These are phyloP conservation scores for Hypanus sabinus DNA, from an alignment of 2,113 vertebrate species.

Conservation along the genomic window DNA sequence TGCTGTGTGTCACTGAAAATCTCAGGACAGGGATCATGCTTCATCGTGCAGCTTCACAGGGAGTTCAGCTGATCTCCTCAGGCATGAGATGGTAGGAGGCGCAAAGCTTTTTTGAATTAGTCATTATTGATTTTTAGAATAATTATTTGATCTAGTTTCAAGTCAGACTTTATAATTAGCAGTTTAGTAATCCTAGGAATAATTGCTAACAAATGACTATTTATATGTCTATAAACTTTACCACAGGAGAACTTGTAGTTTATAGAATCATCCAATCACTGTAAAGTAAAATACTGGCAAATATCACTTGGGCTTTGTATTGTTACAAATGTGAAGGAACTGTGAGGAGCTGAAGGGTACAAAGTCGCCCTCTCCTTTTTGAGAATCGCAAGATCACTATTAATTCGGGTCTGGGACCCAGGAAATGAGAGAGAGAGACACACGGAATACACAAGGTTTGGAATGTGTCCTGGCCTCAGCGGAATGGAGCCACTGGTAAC, in stretches of 20 bases:
- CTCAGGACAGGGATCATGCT: neutral
- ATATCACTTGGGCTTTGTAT: no score
- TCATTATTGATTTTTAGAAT: neutral
- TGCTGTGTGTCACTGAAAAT: neutral
- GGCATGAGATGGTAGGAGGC: neutral
- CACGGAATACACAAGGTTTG: no score
- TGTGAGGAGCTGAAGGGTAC: no score
- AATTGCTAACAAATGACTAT: neutral
- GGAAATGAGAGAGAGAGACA: no score
- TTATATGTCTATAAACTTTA: neutral
- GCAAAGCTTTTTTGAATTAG: neutral
- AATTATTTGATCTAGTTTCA: neutral
- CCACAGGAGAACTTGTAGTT: neutral
- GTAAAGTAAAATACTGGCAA: no score
- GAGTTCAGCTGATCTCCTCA: neutral
- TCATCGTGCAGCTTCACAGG: neutral
- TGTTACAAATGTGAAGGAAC: no score
- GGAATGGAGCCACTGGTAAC: no score
- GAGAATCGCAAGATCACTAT: no score
- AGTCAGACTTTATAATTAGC: neutral
- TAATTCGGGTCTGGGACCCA: no score
- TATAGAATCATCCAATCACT: no score
- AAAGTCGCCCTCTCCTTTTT: no score
- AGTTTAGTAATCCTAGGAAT: neutral
- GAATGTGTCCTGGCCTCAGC: no score